These are phyloP conservation scores for Mus musculus DNA, from an alignment of 2,113 vertebrate species.

Conservation along the genomic window DNA sequence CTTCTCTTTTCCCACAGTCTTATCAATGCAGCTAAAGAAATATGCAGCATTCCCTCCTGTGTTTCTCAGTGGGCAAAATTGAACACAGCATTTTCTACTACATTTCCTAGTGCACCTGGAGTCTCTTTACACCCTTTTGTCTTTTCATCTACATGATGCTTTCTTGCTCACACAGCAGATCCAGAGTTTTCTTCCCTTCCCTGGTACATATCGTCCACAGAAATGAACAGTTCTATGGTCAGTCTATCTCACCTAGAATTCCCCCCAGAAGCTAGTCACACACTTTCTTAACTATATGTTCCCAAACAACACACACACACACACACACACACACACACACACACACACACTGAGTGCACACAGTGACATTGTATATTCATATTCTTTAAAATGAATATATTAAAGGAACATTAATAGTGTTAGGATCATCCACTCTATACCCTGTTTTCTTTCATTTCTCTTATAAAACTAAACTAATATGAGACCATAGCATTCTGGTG, in stretches of 20 bases:
- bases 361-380: not conserved
- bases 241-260: not conserved
- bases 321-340: too few species aligned
- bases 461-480: not conserved
- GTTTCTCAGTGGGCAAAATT: not conserved
- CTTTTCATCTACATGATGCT: not conserved
- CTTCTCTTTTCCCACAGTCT: not conserved
- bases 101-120: rapidly evolving
- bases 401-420: not conserved
- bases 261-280: not conserved
- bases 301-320: too few species aligned
- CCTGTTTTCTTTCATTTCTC: not conserved
- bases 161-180: not conserved
- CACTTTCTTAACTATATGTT: not conserved
- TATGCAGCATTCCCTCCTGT: rapidly evolving
- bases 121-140: not conserved
- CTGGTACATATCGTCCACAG: rapidly evolving
- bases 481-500: not conserved
- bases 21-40: too few species aligned
- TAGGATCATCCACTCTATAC: not conserved
- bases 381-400: too few species aligned
- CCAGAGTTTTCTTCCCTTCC: not conserved
- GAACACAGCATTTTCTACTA: rapidly evolving
- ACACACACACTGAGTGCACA: not conserved
- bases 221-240: not conserved